Conservation (phyloP, 2,888 invertebrate genomes). For the Calliopum simillimum region DNA sequence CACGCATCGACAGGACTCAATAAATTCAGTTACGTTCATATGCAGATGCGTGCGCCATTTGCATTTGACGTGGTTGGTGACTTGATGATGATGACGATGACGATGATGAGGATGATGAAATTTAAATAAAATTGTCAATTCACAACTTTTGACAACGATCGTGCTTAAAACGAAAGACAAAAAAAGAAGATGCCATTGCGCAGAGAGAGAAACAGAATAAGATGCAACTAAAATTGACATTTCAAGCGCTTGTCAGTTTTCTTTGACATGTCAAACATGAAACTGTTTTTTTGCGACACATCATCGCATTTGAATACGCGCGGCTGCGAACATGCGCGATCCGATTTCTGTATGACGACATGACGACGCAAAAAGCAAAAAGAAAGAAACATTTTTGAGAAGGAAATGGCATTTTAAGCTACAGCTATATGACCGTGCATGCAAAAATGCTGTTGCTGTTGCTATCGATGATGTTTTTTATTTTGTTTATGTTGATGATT, state of each 20-base stretch:
- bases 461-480: not conserved
- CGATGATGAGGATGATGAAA: constrained; percentile 30
- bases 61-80: constrained; percentile 42
- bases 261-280: constrained; percentile 30
- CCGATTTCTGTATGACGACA: not conserved
- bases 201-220: not conserved
- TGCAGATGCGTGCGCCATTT: constrained; percentile 38
- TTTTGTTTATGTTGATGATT: not conserved
- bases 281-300: constrained; percentile 27
- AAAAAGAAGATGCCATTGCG: not conserved
- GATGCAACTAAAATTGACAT: constrained; percentile 14
- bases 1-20: constrained; percentile 37
- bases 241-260: constrained; percentile 31
- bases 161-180: not conserved
- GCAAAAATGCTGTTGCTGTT: not conserved
- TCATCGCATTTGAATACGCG: constrained; percentile 30
- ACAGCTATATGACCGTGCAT: too few relatives aligned
- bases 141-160: constrained; percentile 29
- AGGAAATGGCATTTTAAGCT: too few relatives aligned
- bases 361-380: not conserved
- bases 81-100: constrained; percentile 35
- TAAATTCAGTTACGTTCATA: constrained; percentile 28
- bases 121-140: constrained; percentile 34
- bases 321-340: not conserved
- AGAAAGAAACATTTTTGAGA: not conserved